Base-by-base conservation (phyloP, 2,888 invertebrate species). In the Epirrita christyi region DNA sequence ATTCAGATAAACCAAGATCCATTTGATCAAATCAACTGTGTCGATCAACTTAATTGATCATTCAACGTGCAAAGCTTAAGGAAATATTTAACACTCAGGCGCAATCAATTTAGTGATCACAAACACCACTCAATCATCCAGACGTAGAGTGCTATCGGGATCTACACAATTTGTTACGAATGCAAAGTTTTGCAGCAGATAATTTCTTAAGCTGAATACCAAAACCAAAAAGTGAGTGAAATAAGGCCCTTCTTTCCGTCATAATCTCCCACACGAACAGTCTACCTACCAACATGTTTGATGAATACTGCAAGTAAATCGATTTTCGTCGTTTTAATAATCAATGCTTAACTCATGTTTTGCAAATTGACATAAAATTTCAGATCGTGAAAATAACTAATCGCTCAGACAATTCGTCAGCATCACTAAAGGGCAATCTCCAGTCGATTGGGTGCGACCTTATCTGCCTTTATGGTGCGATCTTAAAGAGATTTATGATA, bases 401-500 rank as follows among this genome's bases (percentile, higher is more conserved):
- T 80, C 76, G 68, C 67, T 61, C 84, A 78, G 79, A 82, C 90
- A 87, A 88, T 90, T 85, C 90, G 86, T 89, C 90, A 88, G 84
- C 86, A 86, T 80, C 83, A 76, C 85, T 78, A 82, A 85, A 84
- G 85, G 85, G 86, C 83, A 87, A 89, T 86, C 88, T 83, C 85
- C 78, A 81, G 83, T 73, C 85, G 88, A 89, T 88, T 88, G 89
- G 86, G 85, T 83, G 87, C 86, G 84, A 85, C 89, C 90, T 91
- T 92, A 91, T 91, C 92, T 89, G 75, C 74, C 76, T 91, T 92
- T 91, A 91, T 90, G 88, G 86, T 81, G 71, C 82, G 87, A 91
- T 90, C 91, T 92, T 89, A 90, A 91, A 88, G 88, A 92, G 92
- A 92, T 92, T 92, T 92, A 91, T 89, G 92, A 92, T 92, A 91